These are phyloP conservation scores for Poeciliopsis retropinna DNA, from an alignment of 2,113 vertebrate species.

Conservation along the genomic window DNA sequence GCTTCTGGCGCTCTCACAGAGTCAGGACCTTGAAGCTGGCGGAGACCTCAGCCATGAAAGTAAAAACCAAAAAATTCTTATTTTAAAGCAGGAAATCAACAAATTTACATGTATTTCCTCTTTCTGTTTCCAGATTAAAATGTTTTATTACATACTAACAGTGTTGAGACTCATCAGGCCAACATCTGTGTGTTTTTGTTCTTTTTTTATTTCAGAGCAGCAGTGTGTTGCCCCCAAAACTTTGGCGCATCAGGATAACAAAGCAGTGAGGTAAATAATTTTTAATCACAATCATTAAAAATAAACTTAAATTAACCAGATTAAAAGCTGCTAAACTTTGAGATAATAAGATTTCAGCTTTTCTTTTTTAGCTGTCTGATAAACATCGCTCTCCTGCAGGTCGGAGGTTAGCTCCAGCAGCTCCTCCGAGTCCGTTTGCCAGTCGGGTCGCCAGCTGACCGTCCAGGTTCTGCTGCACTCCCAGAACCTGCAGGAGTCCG, in stretches of 20 bases:
- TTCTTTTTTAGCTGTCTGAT: too few species aligned
- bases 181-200: not conserved
- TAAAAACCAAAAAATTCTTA: not conserved
- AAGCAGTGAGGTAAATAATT: slow-evolving; percentile 59
- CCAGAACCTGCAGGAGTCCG: slow-evolving; percentile 50
- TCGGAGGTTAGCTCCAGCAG: slow-evolving; percentile 79
- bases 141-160: not conserved
- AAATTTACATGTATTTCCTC: not conserved
- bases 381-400: slow-evolving; percentile 30
- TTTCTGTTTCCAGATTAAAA: not conserved
- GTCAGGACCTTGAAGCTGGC: slow-evolving; percentile 83
- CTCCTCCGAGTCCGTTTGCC: slow-evolving; percentile 64
- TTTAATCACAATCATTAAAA: too few species aligned
- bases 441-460: slow-evolving; percentile 46
- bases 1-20: slow-evolving; percentile 89
- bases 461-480: slow-evolving; percentile 72
- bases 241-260: slow-evolving; percentile 48
- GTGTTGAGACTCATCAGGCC: not conserved
- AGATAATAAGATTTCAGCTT: too few species aligned
- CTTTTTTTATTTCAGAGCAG: slow-evolving; percentile 44
- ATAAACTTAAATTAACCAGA: too few species aligned
- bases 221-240: slow-evolving; percentile 39
- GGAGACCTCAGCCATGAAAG: slow-evolving; percentile 17
- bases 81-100: not conserved
- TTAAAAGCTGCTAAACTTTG: too few species aligned